Conservation (phyloP, 2,888 invertebrate genomes). For the Endotricha flammealis region DNA sequence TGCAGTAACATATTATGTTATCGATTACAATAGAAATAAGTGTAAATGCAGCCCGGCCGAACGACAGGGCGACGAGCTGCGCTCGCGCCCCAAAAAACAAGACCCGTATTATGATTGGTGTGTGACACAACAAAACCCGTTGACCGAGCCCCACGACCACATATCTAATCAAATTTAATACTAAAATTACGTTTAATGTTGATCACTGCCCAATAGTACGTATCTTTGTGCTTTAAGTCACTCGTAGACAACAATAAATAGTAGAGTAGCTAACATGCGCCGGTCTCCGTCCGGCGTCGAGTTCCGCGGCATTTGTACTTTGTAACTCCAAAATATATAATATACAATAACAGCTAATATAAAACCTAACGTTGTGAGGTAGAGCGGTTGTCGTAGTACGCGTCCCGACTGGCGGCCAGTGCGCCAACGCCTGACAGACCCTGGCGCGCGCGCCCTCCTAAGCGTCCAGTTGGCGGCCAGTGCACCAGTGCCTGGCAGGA, state of each 20-base stretch:
- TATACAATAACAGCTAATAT: conserved; percentile 74
- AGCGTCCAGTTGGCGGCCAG: too few species aligned
- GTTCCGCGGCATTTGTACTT: conserved; percentile 60
- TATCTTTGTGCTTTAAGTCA: conserved; percentile 75
- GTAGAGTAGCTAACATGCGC: conserved; percentile 53
- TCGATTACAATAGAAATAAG: conserved; percentile 66
- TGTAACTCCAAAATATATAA: conserved; percentile 74
- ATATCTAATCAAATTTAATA: conserved; percentile 72
- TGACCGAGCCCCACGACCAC: conserved; percentile 59
- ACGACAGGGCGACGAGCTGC: conserved; percentile 47
- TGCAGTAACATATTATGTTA: conserved; percentile 61
- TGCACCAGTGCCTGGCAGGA: conserved; percentile 14
- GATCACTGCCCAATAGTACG: conserved; percentile 78
- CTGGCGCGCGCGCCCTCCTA: too few species aligned
- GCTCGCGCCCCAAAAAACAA: conserved; percentile 59
- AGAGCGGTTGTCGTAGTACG: conserved; percentile 64
- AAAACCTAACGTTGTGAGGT: conserved; percentile 70
- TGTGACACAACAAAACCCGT: conserved; percentile 63
- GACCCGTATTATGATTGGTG: conserved; percentile 65
- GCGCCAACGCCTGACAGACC: too few species aligned
- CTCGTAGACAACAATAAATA: conserved; percentile 71
- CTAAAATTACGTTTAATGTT: conserved; percentile 76
- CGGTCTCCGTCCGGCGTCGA: conserved; percentile 60
- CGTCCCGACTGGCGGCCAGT: conserved; percentile 26
- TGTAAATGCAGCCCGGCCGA: conserved; percentile 50